These are phyloP conservation scores for Cacoxenus indagator DNA, from an alignment of 2,888 invertebrate species.

Conservation along the genomic window DNA sequence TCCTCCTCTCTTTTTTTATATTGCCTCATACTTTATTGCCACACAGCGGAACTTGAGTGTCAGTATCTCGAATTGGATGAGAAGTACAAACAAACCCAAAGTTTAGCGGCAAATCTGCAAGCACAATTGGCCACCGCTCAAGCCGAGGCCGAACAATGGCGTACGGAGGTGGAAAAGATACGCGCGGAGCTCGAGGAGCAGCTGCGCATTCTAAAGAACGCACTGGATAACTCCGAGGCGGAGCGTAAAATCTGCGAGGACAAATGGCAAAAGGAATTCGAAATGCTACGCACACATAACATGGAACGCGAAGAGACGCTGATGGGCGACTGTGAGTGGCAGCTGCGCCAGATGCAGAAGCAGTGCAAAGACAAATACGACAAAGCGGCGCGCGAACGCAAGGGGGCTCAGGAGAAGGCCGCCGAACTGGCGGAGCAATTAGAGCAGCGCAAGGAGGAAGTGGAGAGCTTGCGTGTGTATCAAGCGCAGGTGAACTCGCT, in stretches of 20 bases:
- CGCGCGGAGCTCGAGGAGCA: conserved; percentile 73
- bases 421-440: conserved; percentile 57
- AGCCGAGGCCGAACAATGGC: conserved; percentile 62
- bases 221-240: conserved; percentile 74
- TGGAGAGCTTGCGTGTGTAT: conserved; percentile 73
- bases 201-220: conserved; percentile 72
- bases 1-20: background rate
- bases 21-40: background rate
- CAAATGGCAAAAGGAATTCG: conserved; percentile 77
- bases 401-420: conserved; percentile 72
- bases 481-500: conserved; percentile 75
- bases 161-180: conserved; percentile 70
- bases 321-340: conserved; percentile 87
- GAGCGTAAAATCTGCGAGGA: conserved; percentile 74
- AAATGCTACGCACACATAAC: conserved; percentile 76
- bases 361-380: conserved; percentile 76
- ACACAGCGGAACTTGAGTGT: conserved; percentile 70
- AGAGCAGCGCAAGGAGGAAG: conserved; percentile 60
- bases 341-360: conserved; percentile 82
- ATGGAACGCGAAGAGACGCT: conserved; percentile 79
- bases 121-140: conserved; percentile 67
- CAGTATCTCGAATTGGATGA: conserved; percentile 72
- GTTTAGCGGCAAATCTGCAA: conserved; percentile 65
- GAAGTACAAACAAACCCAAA: conserved; percentile 72
- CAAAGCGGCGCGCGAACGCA: conserved; percentile 75